Evolutionary conservation across 2,888 invertebrate species (phyloP), one percentile per base, ranked within the genome.

Genomic region (Leptodirus hochenwartii): DNA sequence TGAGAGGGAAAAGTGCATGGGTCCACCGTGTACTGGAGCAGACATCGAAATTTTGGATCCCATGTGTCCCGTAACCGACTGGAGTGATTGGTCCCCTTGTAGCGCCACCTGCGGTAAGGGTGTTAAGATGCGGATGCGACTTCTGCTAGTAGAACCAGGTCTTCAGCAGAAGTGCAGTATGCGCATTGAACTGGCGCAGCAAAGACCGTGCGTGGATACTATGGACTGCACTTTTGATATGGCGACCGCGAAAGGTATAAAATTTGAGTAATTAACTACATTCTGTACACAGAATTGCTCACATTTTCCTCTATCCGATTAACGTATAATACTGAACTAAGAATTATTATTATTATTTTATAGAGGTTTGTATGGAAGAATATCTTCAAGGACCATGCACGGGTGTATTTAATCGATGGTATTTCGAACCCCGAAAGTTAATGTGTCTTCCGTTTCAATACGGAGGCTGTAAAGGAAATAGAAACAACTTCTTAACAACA

Each of bases 41-140:
- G 61, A 65, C 23, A 54, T 68, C 5, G 67, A 64, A 40, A 40
- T 54, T 1, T 49, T 62, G 2, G 73, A 74, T 57, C 67, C 72
- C 1, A 36, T 59, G 41, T 80, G 80, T 43, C 78, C 82, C 33
- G 75, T 82, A n/a, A 78, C 79, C 0, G 70, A 70, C 29, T 93
- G 91, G 91, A 73, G 81, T 32, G 76, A 79, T 40, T 93, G 90
- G 90, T 82, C 85, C 32, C 79, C 88, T 0, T 93, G 91, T 58
- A 78, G 81, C 29, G 81, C 78, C 0, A 70, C 81, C 5, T 93
- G 91, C 50, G 91, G 88, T 0, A 68, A 69, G 46, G 91, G 91
- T 1, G 68, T 78, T 10, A 62, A 65, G 35, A 54, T 70, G 32
- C 67, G 85, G 30, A 79, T 78, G 20, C 66, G 90, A 4, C 60